These are phyloP conservation scores for Chelonus insularis DNA, from an alignment of 1,140 invertebrate species.

Conservation along the genomic window DNA sequence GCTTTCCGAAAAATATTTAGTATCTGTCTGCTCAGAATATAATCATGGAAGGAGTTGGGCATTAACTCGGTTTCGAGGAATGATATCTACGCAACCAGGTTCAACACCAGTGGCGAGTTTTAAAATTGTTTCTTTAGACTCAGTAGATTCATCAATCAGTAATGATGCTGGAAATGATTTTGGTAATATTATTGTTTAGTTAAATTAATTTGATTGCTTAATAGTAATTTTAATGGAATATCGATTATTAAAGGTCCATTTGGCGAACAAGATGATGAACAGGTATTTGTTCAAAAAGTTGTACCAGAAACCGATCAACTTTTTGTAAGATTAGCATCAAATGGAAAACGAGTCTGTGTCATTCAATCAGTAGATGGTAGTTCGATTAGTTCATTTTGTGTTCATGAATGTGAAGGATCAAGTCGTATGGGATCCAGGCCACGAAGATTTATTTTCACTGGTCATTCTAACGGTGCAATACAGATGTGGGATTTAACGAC, in stretches of 20 bases:
- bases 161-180: conserved; percentile 81
- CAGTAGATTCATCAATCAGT: conserved; percentile 75
- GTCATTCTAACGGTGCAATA: conserved; percentile 91
- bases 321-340: conserved; percentile 91
- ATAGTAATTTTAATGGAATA: conserved; percentile 15
- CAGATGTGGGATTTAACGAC: conserved; percentile 99
- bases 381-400: conserved; percentile 93
- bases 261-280: conserved; percentile 96
- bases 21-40: conserved; percentile 96
- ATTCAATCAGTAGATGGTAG: conserved; percentile 93
- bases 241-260: conserved; percentile 75
- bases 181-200: conserved; percentile 55
- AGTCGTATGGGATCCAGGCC: conserved; percentile 89
- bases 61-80: conserved; percentile 90
- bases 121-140: conserved; percentile 91
- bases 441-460: conserved; percentile 90
- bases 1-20: conserved; percentile 93
- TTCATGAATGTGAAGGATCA: conserved; percentile 96
- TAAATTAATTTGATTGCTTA: conserved; percentile 16
- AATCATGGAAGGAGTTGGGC: conserved; percentile 98
- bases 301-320: conserved; percentile 94
- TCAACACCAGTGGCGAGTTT: conserved; percentile 95
- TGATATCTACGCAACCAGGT: conserved; percentile 98
- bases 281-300: conserved; percentile 97
- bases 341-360: conserved; percentile 93